These are phyloP conservation scores for Schizaphis graminum DNA, from an alignment of 2,888 invertebrate species.

Conservation along the genomic window DNA sequence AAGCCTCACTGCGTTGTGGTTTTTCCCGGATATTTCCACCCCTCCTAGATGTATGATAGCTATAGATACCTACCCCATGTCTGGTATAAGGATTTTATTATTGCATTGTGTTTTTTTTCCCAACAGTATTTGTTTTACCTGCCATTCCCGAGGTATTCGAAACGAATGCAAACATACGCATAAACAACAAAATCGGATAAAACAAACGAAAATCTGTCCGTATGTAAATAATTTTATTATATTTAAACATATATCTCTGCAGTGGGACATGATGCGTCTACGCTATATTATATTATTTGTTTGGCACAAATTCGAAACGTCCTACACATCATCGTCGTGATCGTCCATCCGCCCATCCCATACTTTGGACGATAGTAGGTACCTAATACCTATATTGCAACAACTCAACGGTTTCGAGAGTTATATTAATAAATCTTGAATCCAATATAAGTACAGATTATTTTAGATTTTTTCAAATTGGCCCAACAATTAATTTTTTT, in stretches of 20 bases:
- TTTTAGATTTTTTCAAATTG: not conserved
- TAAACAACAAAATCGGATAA: slow-evolving; percentile 10
- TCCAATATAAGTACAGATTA: not conserved
- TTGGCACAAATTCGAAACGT: not conserved
- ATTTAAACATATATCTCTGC: slow-evolving; percentile 3
- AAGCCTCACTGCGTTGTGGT: not conserved
- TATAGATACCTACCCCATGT: not conserved
- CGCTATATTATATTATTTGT: not conserved
- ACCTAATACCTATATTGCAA: not conserved
- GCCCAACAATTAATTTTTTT: not conserved
- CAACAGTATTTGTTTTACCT: not conserved
- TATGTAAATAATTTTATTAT: slow-evolving; percentile 22
- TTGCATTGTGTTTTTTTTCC: not conserved
- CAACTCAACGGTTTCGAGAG: not conserved
- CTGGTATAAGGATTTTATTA: not conserved
- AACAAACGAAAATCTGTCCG: not conserved
- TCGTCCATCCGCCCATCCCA: not conserved
- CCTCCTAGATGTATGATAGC: not conserved
- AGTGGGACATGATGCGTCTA: not conserved
- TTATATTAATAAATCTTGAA: not conserved
- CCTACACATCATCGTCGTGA: not conserved
- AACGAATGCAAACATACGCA: not conserved
- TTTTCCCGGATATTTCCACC: not conserved
- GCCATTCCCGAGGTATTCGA: not conserved
- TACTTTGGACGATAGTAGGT: not conserved